A percentile compares a stretch with the other conserved stretches of the same genome.
phyloP scores from a whole-genome alignment of 2,797 vertebrate genomes.

The Labeo calbasu region DNA sequence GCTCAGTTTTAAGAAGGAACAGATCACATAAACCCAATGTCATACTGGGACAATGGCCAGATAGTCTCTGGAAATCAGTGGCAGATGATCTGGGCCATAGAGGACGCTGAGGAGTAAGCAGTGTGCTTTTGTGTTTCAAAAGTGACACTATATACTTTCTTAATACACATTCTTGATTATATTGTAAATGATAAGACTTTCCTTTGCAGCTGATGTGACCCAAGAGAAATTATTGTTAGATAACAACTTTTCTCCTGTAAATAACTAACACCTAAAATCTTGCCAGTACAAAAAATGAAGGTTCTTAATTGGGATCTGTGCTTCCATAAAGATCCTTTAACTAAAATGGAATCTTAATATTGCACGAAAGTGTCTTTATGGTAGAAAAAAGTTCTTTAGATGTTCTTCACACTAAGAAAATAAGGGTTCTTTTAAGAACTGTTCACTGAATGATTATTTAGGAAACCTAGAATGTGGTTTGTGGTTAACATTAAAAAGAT shows the following conservation, averaged over 20 bases:
- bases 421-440: no score
- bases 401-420: no score
- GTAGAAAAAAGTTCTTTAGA: no score
- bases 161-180: neutral
- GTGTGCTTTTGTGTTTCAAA: neutral
- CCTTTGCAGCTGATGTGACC: neutral
- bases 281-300: neutral
- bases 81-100: constrained; percentile 31
- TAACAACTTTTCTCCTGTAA: neutral
- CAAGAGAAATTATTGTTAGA: neutral
- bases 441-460: no score
- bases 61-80: constrained; percentile 23
- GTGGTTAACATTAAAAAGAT: neutral
- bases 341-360: no score
- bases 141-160: neutral
- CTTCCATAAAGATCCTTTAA: no score
- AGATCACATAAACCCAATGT: constrained; percentile 27
- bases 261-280: neutral
- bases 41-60: constrained; percentile 38
- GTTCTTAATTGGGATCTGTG: no score
- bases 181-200: neutral
- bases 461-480: no score
- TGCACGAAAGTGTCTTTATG: no score
- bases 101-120: constrained; percentile 2
- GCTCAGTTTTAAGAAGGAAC: constrained; percentile 17